phyloP scores from a whole-genome alignment of 2,888 invertebrate genomes.

The Troides aeacus region DNA sequence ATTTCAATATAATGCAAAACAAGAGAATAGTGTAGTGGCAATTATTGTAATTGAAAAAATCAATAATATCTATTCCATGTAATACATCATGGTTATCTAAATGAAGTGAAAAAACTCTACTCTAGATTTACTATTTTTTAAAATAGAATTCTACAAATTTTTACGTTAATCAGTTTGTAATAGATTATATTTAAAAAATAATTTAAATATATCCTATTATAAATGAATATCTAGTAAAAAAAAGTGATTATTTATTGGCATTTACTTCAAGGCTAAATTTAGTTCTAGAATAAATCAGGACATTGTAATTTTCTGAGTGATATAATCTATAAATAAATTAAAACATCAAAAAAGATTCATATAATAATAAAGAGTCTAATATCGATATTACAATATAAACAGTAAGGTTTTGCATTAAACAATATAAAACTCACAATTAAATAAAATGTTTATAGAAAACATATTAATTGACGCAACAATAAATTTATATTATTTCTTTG shows the following conservation, averaged over 20 bases:
- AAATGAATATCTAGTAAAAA: neutral
- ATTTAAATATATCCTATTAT: neutral
- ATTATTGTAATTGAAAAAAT: no score
- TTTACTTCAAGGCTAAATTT: constrained; percentile 13
- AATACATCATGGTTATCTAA: no score
- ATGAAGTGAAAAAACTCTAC: no score
- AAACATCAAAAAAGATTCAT: neutral
- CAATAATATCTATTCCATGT: no score
- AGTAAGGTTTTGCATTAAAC: neutral
- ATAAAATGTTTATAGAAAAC: neutral
- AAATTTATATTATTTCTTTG: neutral
- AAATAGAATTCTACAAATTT: neutral
- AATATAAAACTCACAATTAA: neutral
- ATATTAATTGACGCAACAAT: neutral
- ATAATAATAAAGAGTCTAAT: neutral
- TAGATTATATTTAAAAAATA: neutral
- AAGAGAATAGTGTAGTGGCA: no score
- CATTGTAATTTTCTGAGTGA: neutral
- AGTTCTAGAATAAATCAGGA: neutral
- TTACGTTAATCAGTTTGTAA: neutral
- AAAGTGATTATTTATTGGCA: constrained; percentile 22
- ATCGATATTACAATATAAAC: neutral
- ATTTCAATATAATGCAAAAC: no score
- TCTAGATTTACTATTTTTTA: neutral
- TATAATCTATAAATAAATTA: neutral